Evolutionary conservation across 2,797 vertebrate species (phyloP).

Genomic region (Sylvia borin): DNA sequence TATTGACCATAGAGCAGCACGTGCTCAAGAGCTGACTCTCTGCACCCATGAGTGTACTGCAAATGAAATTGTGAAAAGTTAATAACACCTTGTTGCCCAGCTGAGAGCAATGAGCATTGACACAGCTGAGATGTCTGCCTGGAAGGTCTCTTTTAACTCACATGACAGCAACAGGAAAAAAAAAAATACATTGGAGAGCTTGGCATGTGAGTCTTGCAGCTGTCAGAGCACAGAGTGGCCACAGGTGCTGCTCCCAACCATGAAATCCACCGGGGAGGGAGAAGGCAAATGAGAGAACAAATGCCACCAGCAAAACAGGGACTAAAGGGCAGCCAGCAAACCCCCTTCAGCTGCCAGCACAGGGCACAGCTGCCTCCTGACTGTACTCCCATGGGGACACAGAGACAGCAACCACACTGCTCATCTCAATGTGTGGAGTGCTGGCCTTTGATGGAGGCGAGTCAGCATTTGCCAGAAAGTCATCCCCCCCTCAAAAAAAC

Average conservation of each 20-base stretch:
- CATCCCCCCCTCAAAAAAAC: not conserved
- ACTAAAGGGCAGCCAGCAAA: not conserved
- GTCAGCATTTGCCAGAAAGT: not conserved
- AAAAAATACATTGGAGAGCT: not conserved
- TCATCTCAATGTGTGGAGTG: not conserved
- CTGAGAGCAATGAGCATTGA: not conserved
- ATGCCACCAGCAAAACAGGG: constrained; percentile 12
- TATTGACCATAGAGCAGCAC: not conserved
- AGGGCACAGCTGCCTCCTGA: not conserved
- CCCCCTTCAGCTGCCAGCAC: not conserved
- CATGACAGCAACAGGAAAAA: not conserved
- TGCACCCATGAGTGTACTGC: too few relatives aligned
- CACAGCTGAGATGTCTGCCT: not conserved
- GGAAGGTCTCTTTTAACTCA: not conserved
- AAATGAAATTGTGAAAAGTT: not conserved
- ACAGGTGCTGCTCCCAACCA: constrained; percentile 32
- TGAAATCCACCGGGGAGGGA: not conserved
- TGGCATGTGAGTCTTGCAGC: constrained; percentile 37
- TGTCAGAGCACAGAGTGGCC: constrained; percentile 38
- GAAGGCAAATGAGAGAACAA: constrained; percentile 3
- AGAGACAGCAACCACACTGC: not conserved
- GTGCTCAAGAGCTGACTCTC: not conserved
- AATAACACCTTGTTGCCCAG: not conserved
- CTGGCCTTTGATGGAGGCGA: not conserved
- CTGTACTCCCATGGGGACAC: not conserved